These are phyloP conservation scores for Pachydiplax longipennis DNA, from an alignment of 2,888 invertebrate genomes.

Conservation along the genomic window DNA sequence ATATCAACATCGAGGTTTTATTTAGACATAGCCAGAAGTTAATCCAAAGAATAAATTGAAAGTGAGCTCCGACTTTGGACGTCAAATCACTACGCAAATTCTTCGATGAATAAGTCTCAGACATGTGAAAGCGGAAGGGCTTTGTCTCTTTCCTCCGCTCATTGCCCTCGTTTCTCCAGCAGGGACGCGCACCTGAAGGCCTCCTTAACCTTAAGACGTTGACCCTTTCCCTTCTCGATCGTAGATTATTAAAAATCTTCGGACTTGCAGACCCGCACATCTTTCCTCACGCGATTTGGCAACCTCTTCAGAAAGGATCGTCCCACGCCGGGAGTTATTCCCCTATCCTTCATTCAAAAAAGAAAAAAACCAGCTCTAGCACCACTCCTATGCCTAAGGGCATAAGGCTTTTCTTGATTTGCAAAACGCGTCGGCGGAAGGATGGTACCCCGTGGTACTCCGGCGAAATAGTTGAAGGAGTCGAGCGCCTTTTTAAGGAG, in stretches of 20 bases:
- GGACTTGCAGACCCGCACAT: background rate
- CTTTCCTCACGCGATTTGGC: constrained; percentile 13
- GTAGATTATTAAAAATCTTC: constrained; percentile 26
- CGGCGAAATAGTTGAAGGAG: background rate
- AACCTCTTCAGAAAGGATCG: background rate
- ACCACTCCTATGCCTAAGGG: background rate
- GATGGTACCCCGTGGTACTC: background rate
- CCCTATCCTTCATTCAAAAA: background rate
- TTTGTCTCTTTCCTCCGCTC: background rate
- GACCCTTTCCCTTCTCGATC: background rate
- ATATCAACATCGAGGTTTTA: too few species aligned
- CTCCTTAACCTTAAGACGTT: background rate
- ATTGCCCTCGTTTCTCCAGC: background rate
- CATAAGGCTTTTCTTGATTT: background rate
- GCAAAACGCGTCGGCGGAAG: background rate
- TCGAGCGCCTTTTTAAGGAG: background rate
- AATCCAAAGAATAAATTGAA: too few species aligned
- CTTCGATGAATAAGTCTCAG: background rate
- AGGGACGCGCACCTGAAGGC: background rate
- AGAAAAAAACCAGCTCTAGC: background rate
- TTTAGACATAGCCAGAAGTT: too few species aligned
- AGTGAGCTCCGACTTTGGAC: too few species aligned
- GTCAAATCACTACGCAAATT: background rate
- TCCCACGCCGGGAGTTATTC: background rate
- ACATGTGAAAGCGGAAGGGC: constrained; percentile 2